phyloP scores from a whole-genome alignment of 2,113 vertebrate genomes.

The Bostrychus sinensis region DNA sequence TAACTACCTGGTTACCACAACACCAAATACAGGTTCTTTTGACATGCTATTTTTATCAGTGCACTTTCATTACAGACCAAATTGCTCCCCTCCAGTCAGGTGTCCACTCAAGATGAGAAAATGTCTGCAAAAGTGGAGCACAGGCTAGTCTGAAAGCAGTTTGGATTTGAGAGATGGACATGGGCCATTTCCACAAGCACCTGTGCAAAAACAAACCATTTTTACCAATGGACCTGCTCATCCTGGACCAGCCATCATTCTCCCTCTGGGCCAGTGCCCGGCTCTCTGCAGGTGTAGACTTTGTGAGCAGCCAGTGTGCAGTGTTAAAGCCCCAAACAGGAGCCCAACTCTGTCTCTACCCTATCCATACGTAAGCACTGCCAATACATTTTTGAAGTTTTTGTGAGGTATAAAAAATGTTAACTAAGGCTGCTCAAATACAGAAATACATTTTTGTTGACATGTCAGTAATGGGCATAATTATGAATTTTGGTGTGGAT shows the following conservation, averaged over 20 bases:
- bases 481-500: no score
- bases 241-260: background rate
- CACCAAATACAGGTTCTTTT: background rate
- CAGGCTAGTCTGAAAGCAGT: background rate
- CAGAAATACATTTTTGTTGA: no score
- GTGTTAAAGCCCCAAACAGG: background rate
- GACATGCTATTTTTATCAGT: background rate
- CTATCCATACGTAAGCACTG: no score
- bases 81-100: background rate
- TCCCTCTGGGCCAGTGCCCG: background rate
- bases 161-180: constrained; percentile 5
- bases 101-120: constrained; percentile 6
- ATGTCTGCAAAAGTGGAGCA: constrained; percentile 1
- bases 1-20: no score
- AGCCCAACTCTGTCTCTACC: background rate
- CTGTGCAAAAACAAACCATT: constrained; percentile 6
- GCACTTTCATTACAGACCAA: background rate
- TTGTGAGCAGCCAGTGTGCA: background rate
- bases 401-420: no score
- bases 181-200: constrained; percentile 8
- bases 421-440: no score
- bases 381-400: no score
- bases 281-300: background rate
- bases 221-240: background rate
- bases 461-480: no score